A percentile compares a stretch with the other conserved stretches of the same genome.
Conservation (phyloP, 2,113 vertebrate genomes). For the Cololabis saira region DNA sequence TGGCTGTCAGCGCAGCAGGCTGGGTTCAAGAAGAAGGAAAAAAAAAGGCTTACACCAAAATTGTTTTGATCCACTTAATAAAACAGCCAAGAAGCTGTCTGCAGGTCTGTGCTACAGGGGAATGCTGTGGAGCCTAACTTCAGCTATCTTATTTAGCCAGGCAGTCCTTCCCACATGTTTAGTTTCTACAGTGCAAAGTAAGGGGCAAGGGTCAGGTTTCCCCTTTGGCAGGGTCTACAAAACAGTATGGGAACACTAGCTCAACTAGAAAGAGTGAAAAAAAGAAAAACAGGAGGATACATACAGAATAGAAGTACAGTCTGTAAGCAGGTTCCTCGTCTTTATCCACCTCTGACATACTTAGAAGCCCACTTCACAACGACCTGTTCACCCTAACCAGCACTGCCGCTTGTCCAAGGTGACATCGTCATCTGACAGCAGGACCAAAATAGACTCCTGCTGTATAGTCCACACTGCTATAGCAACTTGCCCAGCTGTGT, state of each 20-base stretch:
- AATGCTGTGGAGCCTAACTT: slow-evolving; percentile 20
- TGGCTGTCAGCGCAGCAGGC: slow-evolving; percentile 25
- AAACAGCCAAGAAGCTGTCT: slow-evolving; percentile 58
- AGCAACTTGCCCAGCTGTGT: slow-evolving; percentile 71
- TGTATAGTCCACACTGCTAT: slow-evolving; percentile 63
- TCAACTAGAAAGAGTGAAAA: slow-evolving; percentile 24
- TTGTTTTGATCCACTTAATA: slow-evolving; percentile 58
- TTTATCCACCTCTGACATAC: slow-evolving; percentile 78
- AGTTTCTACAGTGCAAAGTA: slow-evolving; percentile 42
- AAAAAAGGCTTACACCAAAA: slow-evolving; percentile 43
- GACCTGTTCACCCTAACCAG: slow-evolving; percentile 69
- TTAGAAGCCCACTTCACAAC: slow-evolving; percentile 73
- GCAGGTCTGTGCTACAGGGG: slow-evolving; percentile 27
- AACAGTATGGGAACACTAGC: slow-evolving; percentile 30
- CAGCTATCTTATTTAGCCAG: slow-evolving; percentile 3
- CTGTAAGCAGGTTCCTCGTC: slow-evolving; percentile 80
- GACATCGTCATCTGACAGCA: slow-evolving; percentile 79
- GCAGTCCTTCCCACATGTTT: slow-evolving; percentile 14
- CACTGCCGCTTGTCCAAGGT: slow-evolving; percentile 65
- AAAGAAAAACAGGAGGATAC: slow-evolving; percentile 69
- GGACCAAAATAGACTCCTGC: slow-evolving; percentile 80
- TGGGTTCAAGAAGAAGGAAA: slow-evolving; percentile 7
- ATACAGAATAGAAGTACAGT: slow-evolving; percentile 85
- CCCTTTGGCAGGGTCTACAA: slow-evolving; percentile 40
- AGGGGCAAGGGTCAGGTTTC: slow-evolving; percentile 73